Base-by-base conservation (phyloP, 2,797 vertebrate genomes). In the Poeciliopsis infans region DNA sequence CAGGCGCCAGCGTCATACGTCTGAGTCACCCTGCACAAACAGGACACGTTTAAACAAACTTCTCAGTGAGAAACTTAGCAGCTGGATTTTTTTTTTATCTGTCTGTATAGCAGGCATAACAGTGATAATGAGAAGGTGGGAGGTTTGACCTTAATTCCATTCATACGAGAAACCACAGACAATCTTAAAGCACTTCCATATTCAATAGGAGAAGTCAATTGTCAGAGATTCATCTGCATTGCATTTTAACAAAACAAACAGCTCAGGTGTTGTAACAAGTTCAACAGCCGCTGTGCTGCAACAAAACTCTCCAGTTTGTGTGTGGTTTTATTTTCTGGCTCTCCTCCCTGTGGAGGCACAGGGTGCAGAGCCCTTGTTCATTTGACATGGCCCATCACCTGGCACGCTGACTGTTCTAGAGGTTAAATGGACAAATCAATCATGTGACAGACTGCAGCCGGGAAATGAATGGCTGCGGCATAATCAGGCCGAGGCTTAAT, bases 1-100 rank as follows among this genome's bases (percentile, higher is more conserved):
- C 98, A 99, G 85, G 98, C 98, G 71, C 98, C 98, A 1, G 97
- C 95, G 71, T 99, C 98, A 0, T 99, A 99, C 0, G 97, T 98
- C 94, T 99, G 98, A 10, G 98, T 99, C 83, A 99, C 98, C 95
- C 98, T 99, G 94, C 70, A 88, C 71, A 66, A 82, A 81, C 12
- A 31, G 41, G 51, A 69, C 33, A 0, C 0, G n/a, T 81, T 83
- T 75, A 83, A 82, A 87, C 23, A 55, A 82, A 88, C 15, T 33
- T 8, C 15, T 66, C 28, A 46, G 45, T 68, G 64, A 18, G 25
- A 57, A 28, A 12, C 33, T 25, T 73, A 78, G 64, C 25, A 70
- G 23, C 18, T 12, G 10, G 13, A 15, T 57, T 78, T 86, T 39
- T 47, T 76, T 53, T 53, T 78, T 49, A 1, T 45, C 46, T 68